A percentile compares a stretch with the other conserved stretches of the same genome.
These are phyloP conservation scores for Melanotaenia nigrans DNA, from an alignment of 2,797 vertebrate species.

Conservation along the genomic window DNA sequence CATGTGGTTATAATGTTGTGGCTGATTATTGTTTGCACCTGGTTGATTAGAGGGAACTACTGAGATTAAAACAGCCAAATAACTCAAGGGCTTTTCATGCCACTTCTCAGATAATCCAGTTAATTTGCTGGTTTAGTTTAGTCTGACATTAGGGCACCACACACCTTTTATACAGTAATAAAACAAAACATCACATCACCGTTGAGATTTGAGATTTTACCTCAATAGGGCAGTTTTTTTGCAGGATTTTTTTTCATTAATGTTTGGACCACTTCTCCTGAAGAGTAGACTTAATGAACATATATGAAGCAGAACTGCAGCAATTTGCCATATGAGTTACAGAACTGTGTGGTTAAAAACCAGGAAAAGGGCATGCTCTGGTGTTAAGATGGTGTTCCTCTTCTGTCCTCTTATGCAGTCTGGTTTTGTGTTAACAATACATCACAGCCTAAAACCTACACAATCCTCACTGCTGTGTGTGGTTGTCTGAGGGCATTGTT, in stretches of 20 bases:
- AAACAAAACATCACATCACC: constrained; percentile 45
- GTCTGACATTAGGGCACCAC: constrained; percentile 9
- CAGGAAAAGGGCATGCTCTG: constrained; percentile 14
- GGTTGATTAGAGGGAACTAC: constrained; percentile 27
- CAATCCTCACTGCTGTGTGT: constrained; percentile 60
- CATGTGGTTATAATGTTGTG: not conserved
- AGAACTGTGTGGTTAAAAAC: constrained; percentile 6
- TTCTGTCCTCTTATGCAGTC: constrained; percentile 13
- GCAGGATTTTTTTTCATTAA: constrained; percentile 28
- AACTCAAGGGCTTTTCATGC: constrained; percentile 14
- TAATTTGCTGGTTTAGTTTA: constrained; percentile 55
- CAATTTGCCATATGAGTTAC: constrained; percentile 24
- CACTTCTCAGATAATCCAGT: constrained; percentile 30
- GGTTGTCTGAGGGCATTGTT: constrained; percentile 31
- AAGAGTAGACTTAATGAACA: constrained; percentile 23
- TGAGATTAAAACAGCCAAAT: constrained; percentile 43
- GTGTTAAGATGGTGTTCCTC: constrained; percentile 27
- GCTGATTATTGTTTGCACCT: not conserved
- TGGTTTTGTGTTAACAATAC: constrained; percentile 22
- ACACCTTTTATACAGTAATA: constrained; percentile 36
- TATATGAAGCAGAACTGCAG: constrained; percentile 43
- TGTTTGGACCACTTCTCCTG: constrained; percentile 53
- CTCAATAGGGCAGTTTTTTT: constrained; percentile 28
- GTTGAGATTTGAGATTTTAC: constrained; percentile 29
- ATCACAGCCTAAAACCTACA: constrained; percentile 40